Percentiles rank a stretch among this genome's conserved stretches.
Conservation (phyloP, 2,797 vertebrate genomes). For the Kryptopterus vitreolus region DNA sequence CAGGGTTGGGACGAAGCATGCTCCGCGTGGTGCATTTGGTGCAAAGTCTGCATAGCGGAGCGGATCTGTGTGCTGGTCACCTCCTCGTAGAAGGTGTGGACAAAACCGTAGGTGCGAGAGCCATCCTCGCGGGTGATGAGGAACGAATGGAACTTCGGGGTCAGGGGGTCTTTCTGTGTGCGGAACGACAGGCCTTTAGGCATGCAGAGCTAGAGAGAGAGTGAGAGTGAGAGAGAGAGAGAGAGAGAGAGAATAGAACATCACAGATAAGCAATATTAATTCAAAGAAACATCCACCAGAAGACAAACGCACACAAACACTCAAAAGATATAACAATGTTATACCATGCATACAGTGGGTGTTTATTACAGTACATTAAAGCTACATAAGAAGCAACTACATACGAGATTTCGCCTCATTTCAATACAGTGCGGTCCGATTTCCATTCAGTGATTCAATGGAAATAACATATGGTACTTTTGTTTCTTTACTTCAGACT, state of each 20-base stretch:
- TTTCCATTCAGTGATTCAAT: too few relatives aligned
- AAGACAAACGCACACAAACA: too few relatives aligned
- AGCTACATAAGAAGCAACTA: too few relatives aligned
- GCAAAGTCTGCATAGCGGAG: conserved; percentile 94
- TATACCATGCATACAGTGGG: too few relatives aligned
- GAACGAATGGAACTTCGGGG: conserved; percentile 91
- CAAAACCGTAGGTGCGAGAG: conserved; percentile 90
- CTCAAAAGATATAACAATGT: too few relatives aligned
- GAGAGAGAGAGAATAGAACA: conserved; percentile 6
- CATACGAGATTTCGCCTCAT: too few relatives aligned
- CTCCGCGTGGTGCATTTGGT: conserved; percentile 96
- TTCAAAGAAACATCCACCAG: too few relatives aligned
- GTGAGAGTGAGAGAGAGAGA: conserved; percentile 3
- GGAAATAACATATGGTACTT: too few relatives aligned
- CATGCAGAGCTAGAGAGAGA: conserved; percentile 86
- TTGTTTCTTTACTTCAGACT: too few relatives aligned
- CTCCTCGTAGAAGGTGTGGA: conserved; percentile 94
- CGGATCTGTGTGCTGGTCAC: conserved; percentile 90
- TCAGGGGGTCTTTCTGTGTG: conserved; percentile 82
- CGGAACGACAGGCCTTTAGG: conserved; percentile 94
- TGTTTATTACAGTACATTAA: too few relatives aligned
- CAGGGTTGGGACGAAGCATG: conserved; percentile 77
- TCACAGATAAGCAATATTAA: neutral
- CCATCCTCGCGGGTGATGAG: conserved; percentile 89
- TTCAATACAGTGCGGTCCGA: too few relatives aligned